A percentile compares a stretch with the other conserved stretches of the same genome.
phyloP scores from a whole-genome alignment of 2,113 vertebrate genomes.

The Charina bottae region DNA sequence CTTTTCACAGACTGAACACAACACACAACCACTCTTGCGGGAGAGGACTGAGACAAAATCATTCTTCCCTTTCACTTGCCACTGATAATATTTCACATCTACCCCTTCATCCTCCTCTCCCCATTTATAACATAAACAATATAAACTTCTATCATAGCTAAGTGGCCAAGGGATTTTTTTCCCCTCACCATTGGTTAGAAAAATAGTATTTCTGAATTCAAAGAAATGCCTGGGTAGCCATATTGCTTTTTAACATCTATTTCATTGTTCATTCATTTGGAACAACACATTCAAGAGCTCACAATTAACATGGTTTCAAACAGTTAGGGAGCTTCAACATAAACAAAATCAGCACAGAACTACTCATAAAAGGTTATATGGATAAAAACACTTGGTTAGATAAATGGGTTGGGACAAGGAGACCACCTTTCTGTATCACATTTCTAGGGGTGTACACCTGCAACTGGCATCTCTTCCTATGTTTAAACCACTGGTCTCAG shows the following conservation, averaged over 20 bases:
- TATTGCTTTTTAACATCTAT: neutral
- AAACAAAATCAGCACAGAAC: neutral
- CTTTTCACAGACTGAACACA: neutral
- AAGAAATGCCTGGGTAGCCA: too few species aligned
- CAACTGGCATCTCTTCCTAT: constrained; percentile 48
- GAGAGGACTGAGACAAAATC: neutral
- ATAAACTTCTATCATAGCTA: too few species aligned
- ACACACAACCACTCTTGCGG: neutral
- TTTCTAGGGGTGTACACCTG: neutral
- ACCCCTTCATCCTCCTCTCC: too few species aligned
- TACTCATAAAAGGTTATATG: neutral
- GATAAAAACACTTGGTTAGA: neutral
- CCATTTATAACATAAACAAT: too few species aligned
- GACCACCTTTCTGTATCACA: neutral
- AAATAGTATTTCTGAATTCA: too few species aligned
- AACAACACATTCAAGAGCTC: neutral
- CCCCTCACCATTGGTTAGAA: too few species aligned
- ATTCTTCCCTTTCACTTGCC: too few species aligned
- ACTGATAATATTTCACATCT: too few species aligned
- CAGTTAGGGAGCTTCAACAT: neutral
- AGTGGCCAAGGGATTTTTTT: too few species aligned
- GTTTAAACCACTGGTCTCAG: constrained; percentile 28
- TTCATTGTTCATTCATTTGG: neutral
- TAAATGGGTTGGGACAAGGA: neutral
- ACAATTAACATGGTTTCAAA: neutral